phyloP scores from a whole-genome alignment of 2,113 vertebrate species.

The Anser brachyrhynchus region DNA sequence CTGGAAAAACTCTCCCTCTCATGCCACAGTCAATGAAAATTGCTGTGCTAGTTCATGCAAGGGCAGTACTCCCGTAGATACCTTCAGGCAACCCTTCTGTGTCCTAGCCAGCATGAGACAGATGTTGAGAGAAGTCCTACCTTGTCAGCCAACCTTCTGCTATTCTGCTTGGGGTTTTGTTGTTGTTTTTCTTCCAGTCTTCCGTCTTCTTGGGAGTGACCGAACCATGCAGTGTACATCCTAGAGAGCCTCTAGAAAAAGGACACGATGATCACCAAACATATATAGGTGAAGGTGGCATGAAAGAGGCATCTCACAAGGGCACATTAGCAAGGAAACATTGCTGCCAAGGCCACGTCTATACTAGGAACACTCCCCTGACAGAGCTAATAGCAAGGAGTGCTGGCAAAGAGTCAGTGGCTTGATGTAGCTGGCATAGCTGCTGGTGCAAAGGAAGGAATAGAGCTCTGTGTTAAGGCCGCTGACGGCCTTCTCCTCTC shows the following conservation, averaged over 20 bases:
- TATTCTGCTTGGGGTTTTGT: not conserved
- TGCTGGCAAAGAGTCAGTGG: not conserved
- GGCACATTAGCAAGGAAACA: not conserved
- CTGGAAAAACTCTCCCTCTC: conserved; percentile 36
- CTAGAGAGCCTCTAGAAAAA: not conserved
- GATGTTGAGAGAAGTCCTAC: conserved; percentile 36
- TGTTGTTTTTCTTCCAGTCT: not conserved
- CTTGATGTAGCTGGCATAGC: not conserved
- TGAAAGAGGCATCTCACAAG: not conserved
- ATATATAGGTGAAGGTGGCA: not conserved
- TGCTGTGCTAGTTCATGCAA: conserved; percentile 22
- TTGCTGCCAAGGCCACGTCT: not conserved
- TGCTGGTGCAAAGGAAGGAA: not conserved
- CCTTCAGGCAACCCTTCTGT: not conserved
- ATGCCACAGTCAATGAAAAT: conserved; percentile 33
- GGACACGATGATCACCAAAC: not conserved
- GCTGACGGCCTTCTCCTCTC: not conserved
- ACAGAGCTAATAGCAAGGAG: not conserved
- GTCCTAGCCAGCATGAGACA: not conserved
- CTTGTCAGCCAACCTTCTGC: not conserved
- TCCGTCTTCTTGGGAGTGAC: not conserved
- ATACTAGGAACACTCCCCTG: not conserved
- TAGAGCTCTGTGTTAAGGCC: not conserved
- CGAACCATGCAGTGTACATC: not conserved
- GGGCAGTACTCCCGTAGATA: not conserved